phyloP scores from a whole-genome alignment of 2,797 vertebrate genomes.

The Sebastes diaconus region DNA sequence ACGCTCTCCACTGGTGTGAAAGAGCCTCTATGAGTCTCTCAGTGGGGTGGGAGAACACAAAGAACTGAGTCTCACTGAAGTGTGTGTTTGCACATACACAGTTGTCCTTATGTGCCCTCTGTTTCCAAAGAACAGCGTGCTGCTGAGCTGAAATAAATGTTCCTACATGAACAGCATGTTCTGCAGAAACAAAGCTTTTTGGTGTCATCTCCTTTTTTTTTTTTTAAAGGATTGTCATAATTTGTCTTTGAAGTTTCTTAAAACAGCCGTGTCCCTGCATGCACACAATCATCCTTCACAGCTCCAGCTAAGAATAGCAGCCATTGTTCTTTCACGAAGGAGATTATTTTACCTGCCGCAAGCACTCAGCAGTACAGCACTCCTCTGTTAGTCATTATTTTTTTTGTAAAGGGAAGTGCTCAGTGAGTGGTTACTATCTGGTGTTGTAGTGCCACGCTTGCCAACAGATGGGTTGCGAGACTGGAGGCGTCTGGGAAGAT shows the following conservation, averaged over 20 bases:
- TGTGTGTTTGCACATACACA: slow-evolving; percentile 37
- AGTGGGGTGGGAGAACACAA: slow-evolving; percentile 56
- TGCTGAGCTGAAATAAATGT: neutral
- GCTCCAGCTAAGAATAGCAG: neutral
- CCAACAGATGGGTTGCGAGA: slow-evolving; percentile 78
- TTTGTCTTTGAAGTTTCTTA: slow-evolving; percentile 18
- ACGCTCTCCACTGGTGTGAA: slow-evolving; percentile 50
- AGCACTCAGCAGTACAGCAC: neutral
- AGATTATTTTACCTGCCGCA: slow-evolving; percentile 3
- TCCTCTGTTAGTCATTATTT: slow-evolving; percentile 22
- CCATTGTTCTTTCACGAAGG: slow-evolving; percentile 8
- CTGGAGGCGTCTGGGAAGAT: slow-evolving; percentile 72
- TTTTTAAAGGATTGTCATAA: neutral
- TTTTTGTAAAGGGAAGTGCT: slow-evolving; percentile 7
- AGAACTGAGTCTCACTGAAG: slow-evolving; percentile 45
- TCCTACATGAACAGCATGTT: neutral
- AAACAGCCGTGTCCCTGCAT: neutral
- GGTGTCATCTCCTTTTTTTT: neutral
- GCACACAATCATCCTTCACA: neutral
- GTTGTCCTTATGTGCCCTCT: slow-evolving; percentile 40
- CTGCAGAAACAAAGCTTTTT: neutral
- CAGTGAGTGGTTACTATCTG: slow-evolving; percentile 40
- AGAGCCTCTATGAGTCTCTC: slow-evolving; percentile 31
- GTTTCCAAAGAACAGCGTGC: slow-evolving; percentile 26
- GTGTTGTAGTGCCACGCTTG: slow-evolving; percentile 58